phyloP scores from a whole-genome alignment of 1,140 invertebrate species.

The Drusus annulatus region DNA sequence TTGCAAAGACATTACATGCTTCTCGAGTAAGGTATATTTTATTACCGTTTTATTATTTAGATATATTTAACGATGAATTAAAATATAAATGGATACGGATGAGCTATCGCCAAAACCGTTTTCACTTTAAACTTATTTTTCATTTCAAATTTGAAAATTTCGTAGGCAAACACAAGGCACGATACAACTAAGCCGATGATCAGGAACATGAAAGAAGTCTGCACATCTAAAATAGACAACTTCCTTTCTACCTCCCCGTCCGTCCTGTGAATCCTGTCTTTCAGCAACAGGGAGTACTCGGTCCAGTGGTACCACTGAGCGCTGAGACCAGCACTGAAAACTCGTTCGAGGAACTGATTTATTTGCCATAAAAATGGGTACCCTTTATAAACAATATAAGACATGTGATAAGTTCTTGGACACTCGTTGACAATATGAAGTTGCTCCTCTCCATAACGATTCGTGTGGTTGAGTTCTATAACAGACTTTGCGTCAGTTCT shows the following conservation, averaged over 20 bases:
- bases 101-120: too few species aligned
- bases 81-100: too few species aligned
- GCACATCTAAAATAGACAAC: slow-evolving; percentile 61
- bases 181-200: slow-evolving; percentile 54
- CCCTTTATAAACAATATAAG: slow-evolving; percentile 61
- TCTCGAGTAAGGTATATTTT: too few species aligned
- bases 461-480: slow-evolving; percentile 51
- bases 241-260: slow-evolving; percentile 50
- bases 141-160: slow-evolving; percentile 12
- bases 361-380: slow-evolving; percentile 59
- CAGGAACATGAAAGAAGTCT: slow-evolving; percentile 61
- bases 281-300: slow-evolving; percentile 40
- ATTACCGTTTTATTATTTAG: too few species aligned
- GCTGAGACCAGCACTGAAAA: slow-evolving; percentile 50
- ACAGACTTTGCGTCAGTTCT: slow-evolving; percentile 56
- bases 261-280: slow-evolving; percentile 22
- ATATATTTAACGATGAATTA: too few species aligned
- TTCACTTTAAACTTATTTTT: neutral
- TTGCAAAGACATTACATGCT: too few species aligned
- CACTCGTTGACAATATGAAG: slow-evolving; percentile 67
- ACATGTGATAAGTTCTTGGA: slow-evolving; percentile 63
- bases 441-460: slow-evolving; percentile 53
- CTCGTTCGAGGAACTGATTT: slow-evolving; percentile 51
- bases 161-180: slow-evolving; percentile 39
- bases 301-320: slow-evolving; percentile 51